phyloP scores from a whole-genome alignment of 2,888 invertebrate genomes.

The Syritta pipiens region DNA sequence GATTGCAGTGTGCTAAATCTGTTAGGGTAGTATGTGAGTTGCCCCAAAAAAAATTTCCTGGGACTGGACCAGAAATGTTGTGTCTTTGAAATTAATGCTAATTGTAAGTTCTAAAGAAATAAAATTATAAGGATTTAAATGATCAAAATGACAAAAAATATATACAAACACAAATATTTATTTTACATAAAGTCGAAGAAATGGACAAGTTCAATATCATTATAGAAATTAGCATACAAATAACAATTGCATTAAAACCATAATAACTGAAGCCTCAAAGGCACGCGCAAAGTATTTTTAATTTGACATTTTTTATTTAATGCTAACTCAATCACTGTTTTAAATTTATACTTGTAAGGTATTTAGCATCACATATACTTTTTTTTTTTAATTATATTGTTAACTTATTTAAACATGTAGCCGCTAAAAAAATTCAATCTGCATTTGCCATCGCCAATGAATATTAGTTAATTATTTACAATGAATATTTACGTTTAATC shows the following conservation, averaged over 20 bases:
- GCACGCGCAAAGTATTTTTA: slow-evolving; percentile 68
- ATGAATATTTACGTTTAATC: slow-evolving; percentile 8
- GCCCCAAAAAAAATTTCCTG: slow-evolving; percentile 76
- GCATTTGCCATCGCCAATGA: too few species aligned
- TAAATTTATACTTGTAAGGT: slow-evolving; percentile 54
- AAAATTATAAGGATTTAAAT: slow-evolving; percentile 65
- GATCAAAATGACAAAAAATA: slow-evolving; percentile 64
- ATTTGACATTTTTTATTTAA: slow-evolving; percentile 60
- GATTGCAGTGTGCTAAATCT: slow-evolving; percentile 76
- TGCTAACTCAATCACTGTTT: slow-evolving; percentile 62
- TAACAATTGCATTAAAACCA: slow-evolving; percentile 46
- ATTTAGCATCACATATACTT: slow-evolving; percentile 43
- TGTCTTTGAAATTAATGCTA: slow-evolving; percentile 77
- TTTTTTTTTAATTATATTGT: slow-evolving; percentile 6
- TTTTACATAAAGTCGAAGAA: slow-evolving; percentile 68
- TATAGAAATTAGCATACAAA: slow-evolving; percentile 45
- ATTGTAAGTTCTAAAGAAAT: slow-evolving; percentile 70
- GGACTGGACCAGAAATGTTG: slow-evolving; percentile 80
- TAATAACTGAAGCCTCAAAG: slow-evolving; percentile 55
- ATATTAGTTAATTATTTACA: slow-evolving; percentile 57
- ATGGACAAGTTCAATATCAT: slow-evolving; percentile 50
- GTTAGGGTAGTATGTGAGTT: slow-evolving; percentile 71
- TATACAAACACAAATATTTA: slow-evolving; percentile 69
- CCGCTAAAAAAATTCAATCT: too few species aligned
- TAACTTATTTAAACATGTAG: slow-evolving; percentile 33